A percentile compares a stretch with the other conserved stretches of the same genome.
Conservation (phyloP, 2,113 vertebrate genomes). For the Muntiacus muntjak region DNA sequence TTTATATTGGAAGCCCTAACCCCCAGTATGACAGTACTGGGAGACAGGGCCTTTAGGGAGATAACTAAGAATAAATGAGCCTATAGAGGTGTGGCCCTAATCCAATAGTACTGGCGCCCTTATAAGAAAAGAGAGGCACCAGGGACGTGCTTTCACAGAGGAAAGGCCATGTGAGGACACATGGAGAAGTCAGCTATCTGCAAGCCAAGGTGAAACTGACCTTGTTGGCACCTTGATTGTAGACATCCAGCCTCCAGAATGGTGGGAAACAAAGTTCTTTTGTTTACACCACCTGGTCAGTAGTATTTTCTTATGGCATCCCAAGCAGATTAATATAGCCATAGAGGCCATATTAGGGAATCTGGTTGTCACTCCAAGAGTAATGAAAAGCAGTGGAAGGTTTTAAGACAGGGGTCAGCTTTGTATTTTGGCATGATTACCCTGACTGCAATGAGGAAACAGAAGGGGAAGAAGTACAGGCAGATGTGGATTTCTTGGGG, state of each 20-base stretch:
- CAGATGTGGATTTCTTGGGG: neutral
- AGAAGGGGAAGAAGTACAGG: neutral
- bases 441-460: neutral
- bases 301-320: neutral
- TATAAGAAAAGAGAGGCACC: neutral
- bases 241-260: neutral
- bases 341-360: neutral
- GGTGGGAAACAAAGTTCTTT: neutral
- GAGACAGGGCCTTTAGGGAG: neutral
- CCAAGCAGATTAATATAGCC: neutral
- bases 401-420: neutral
- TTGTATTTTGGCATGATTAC: neutral
- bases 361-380: neutral
- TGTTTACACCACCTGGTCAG: neutral
- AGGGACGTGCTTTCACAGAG: neutral
- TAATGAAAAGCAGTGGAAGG: neutral
- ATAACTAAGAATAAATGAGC: neutral
- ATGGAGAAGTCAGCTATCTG: neutral
- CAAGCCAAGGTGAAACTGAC: neutral
- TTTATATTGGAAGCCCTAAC: neutral
- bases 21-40: accelerated
- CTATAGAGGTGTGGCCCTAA: neutral
- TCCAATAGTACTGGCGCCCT: neutral
- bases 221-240: neutral
- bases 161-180: neutral